Evolutionary conservation across 2,888 invertebrate species (phyloP).

Genomic region (Phlogophora meticulosa): DNA sequence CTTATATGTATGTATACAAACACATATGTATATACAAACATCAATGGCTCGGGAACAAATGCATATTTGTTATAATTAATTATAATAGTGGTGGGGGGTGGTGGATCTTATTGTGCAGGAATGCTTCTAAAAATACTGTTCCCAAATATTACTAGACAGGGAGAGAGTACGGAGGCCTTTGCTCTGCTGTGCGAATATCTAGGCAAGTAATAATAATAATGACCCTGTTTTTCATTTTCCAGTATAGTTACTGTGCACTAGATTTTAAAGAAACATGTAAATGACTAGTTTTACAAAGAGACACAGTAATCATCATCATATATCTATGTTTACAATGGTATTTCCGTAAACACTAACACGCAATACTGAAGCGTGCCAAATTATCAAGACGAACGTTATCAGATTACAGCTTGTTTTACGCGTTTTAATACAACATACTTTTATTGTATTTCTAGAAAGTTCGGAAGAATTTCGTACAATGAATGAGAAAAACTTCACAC

Average conservation of each 20-base stretch:
- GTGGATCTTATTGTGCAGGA: too few species aligned
- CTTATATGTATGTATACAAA: too few species aligned
- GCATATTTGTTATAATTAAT: too few species aligned
- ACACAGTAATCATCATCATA: neutral
- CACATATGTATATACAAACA: too few species aligned
- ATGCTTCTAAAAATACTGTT: too few species aligned
- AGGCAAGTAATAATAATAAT: too few species aligned
- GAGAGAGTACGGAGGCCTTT: too few species aligned
- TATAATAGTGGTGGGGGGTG: too few species aligned
- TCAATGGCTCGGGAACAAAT: too few species aligned
- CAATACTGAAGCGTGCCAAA: constrained; percentile 34
- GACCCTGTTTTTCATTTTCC: too few species aligned
- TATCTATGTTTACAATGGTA: neutral
- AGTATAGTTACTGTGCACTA: neutral
- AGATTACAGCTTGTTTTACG: constrained; percentile 26
- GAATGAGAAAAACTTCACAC: neutral
- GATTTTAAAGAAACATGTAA: neutral
- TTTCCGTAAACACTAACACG: constrained; percentile 28
- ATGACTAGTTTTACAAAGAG: neutral
- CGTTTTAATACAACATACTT: neutral
- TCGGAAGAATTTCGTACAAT: neutral
- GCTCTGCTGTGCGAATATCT: too few species aligned
- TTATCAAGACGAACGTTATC: constrained; percentile 45
- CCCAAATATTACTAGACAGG: too few species aligned
- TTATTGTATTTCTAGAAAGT: constrained; percentile 4